Base-by-base conservation (phyloP, 2,113 vertebrate genomes). In the Gadus chalcogrammus region DNA sequence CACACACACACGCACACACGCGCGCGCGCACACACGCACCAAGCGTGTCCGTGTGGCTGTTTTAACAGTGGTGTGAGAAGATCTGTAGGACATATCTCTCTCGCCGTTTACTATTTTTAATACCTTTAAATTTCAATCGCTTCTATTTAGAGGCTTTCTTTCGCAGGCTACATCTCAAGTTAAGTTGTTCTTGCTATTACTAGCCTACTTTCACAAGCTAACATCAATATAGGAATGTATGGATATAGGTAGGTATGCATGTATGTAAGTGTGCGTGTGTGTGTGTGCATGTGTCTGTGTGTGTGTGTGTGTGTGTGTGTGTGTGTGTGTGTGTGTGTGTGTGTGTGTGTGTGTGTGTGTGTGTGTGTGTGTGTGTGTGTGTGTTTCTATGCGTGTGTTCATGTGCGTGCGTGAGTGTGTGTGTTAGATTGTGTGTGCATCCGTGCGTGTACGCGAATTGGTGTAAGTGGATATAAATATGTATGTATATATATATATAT, bases 61-160 rank as follows among this genome's bases (percentile, higher is more conserved):
- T 5, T 20, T 9, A 13, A 9, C 42, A 48, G 42, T 9, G 42
- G 42, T 7, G 42, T 12, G 42, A 48, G 42, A 48, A 48, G 42
- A 12, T 48, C 9, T 13, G 42, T 48, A 13, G 8, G 42, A 48
- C 42, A 48, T 48, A 48, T 48, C 55, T 17, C 55, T 56, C n/a
- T 17, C 6, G 9, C 55, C 55, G 5, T 17, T 58, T 17, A 58
- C 15, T 28, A 48, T 28, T 55, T 38, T 68, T 20, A 22, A 66
- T 64, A 70, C 68, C 38, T 69, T 68, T 79, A 75, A 61, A 64
- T 79, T 20, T 67, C 65, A 79, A 74, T 77, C 66, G 82, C 73
- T 69, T 78, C 72, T 72, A 48, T 48, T 48, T 48, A 12, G 8
- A 48, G 42, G 42, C 42, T 48, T 13, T 48, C 9, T 48, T 48